phyloP scores from a whole-genome alignment of 2,113 vertebrate species.

The Herpetotheres cachinnans region DNA sequence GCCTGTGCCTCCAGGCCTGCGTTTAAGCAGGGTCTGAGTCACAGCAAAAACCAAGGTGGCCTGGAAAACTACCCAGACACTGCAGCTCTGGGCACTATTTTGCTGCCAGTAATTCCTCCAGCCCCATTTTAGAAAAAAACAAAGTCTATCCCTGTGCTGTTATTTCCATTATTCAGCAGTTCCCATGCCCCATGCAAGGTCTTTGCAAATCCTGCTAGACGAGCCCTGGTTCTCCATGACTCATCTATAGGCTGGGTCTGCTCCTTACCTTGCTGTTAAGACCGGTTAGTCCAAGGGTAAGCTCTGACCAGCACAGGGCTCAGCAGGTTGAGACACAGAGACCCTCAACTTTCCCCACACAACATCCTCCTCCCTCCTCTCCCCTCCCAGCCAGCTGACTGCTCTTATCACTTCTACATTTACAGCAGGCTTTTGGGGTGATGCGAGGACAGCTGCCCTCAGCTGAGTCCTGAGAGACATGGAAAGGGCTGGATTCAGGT shows the following conservation, averaged over 20 bases:
- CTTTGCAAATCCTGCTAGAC: background rate
- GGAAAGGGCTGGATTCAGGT: background rate
- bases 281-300: background rate
- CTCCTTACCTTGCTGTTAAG: background rate
- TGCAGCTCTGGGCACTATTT: background rate
- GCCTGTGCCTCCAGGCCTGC: background rate
- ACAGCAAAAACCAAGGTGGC: background rate
- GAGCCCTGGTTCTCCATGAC: background rate
- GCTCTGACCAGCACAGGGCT: background rate
- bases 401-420: background rate
- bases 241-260: background rate
- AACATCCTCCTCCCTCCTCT: background rate
- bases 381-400: background rate
- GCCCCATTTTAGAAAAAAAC: background rate
- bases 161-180: background rate
- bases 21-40: background rate
- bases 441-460: background rate
- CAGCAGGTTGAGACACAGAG: background rate
- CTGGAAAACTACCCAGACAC: background rate
- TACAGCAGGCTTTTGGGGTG: background rate
- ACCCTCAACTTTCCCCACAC: background rate
- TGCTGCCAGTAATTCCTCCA: background rate
- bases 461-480: accelerated
- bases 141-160: background rate
- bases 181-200: background rate